These are phyloP conservation scores for Pandemis cinnamomeana DNA, from an alignment of 2,888 invertebrate species.

Conservation along the genomic window DNA sequence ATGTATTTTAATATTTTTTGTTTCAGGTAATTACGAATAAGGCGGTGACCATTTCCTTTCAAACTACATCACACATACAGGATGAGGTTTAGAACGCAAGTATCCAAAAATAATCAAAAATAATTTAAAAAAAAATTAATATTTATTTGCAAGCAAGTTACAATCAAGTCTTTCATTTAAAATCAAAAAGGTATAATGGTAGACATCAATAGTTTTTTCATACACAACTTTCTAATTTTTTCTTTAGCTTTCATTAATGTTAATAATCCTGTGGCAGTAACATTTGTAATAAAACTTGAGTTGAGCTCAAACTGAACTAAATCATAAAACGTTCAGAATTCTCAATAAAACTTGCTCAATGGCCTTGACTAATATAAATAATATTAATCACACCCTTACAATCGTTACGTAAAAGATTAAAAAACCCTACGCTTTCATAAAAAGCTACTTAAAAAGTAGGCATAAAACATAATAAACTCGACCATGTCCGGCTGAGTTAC, in stretches of 20 bases:
- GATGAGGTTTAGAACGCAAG: not conserved
- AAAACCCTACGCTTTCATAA: conserved; percentile 29
- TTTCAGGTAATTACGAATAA: conserved; percentile 11
- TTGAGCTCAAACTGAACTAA: conserved; percentile 2
- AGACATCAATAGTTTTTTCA: no score
- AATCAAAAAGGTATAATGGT: no score
- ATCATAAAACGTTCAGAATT: conserved; percentile 33
- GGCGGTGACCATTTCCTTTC: not conserved
- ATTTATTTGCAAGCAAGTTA: no score
- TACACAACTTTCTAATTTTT: not conserved
- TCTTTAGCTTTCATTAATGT: not conserved
- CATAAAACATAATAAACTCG: not conserved
- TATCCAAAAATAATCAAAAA: no score
- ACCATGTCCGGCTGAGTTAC: conserved; percentile 12
- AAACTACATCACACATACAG: not conserved
- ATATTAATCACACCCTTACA: conserved; percentile 36
- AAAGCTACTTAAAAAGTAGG: conserved; percentile 19
- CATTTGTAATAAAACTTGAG: not conserved
- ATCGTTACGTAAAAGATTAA: conserved; percentile 29
- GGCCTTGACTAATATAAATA: conserved; percentile 29
- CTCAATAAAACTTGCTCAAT: conserved; percentile 19
- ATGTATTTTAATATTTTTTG: not conserved
- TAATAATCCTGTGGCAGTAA: not conserved
- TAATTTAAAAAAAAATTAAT: no score
- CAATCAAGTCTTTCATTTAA: no score